Percentiles rank a stretch among this genome's conserved stretches.
Conservation (phyloP, 2,113 vertebrate genomes). For the Myotis lucifugus region DNA sequence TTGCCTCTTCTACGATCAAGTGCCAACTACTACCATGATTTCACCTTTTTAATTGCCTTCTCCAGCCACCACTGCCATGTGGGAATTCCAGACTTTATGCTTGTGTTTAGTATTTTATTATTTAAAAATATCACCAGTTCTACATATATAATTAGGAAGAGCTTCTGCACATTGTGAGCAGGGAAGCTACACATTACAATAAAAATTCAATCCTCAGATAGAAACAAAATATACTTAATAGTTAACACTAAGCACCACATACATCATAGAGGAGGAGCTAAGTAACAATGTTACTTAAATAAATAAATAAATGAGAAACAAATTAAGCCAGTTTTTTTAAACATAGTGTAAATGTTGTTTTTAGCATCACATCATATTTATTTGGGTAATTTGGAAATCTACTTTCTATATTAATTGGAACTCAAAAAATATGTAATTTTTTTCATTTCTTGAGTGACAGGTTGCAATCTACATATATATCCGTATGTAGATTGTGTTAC, state of each 20-base stretch:
- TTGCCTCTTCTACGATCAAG: constrained; percentile 67
- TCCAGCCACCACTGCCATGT: constrained; percentile 8
- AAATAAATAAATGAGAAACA: background rate
- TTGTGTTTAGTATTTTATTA: constrained; percentile 16
- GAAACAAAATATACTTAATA: background rate
- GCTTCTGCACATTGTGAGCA: background rate
- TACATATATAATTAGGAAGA: background rate
- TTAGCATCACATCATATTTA: background rate
- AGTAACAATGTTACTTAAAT: background rate
- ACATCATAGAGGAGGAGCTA: background rate
- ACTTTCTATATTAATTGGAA: background rate
- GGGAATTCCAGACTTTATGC: background rate
- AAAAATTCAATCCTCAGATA: background rate
- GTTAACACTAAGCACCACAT: background rate
- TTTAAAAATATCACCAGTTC: constrained; percentile 20
- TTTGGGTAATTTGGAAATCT: background rate
- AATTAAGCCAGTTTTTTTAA: background rate
- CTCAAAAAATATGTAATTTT: background rate
- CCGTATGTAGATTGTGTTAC: background rate
- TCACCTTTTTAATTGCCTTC: constrained; percentile 53
- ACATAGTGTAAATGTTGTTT: background rate
- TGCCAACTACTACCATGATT: constrained; percentile 23
- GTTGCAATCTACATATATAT: background rate
- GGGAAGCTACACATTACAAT: background rate
- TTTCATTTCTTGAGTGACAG: background rate